These are phyloP conservation scores for Pagetopsis macropterus DNA, from an alignment of 2,797 vertebrate species.

Conservation along the genomic window DNA sequence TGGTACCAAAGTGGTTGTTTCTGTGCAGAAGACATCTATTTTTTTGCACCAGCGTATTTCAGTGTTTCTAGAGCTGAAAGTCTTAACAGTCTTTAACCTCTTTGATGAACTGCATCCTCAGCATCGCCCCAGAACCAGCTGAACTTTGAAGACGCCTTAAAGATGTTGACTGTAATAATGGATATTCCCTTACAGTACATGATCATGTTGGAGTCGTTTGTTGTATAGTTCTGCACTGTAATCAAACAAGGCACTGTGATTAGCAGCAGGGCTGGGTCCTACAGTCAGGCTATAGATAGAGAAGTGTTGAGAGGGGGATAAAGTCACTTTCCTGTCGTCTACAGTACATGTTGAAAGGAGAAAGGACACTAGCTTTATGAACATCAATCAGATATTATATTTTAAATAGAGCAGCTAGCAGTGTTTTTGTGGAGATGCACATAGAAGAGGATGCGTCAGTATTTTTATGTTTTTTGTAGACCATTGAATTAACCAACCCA, in stretches of 20 bases:
- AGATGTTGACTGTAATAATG: conserved; percentile 21
- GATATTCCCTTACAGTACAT: conserved; percentile 6
- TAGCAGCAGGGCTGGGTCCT: conserved; percentile 40
- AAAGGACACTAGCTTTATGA: conserved; percentile 1
- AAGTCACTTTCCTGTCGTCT: conserved; percentile 15
- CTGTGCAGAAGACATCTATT: conserved; percentile 19
- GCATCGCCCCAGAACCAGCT: conserved; percentile 8
- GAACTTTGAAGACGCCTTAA: conserved; percentile 36
- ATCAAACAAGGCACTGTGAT: conserved; percentile 45
- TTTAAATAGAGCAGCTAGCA: neutral
- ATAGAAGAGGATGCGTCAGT: neutral
- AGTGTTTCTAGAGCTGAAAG: conserved; percentile 5
- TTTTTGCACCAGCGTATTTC: conserved; percentile 22
- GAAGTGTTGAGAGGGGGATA: conserved; percentile 29
- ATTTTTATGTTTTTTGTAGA: neutral
- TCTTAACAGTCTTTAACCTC: conserved; percentile 18
- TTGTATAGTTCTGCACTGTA: conserved; percentile 40
- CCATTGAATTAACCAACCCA: neutral
- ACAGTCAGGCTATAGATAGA: conserved; percentile 34
- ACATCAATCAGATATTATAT: neutral
- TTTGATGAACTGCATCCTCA: conserved; percentile 28
- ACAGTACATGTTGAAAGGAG: neutral
- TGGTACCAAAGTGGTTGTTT: conserved; percentile 46
- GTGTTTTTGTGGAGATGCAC: neutral
- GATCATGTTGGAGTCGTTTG: conserved; percentile 27